Evolutionary conservation across 1,140 invertebrate species (phyloP).

Genomic region (Chrysomallon squamiferum): DNA sequence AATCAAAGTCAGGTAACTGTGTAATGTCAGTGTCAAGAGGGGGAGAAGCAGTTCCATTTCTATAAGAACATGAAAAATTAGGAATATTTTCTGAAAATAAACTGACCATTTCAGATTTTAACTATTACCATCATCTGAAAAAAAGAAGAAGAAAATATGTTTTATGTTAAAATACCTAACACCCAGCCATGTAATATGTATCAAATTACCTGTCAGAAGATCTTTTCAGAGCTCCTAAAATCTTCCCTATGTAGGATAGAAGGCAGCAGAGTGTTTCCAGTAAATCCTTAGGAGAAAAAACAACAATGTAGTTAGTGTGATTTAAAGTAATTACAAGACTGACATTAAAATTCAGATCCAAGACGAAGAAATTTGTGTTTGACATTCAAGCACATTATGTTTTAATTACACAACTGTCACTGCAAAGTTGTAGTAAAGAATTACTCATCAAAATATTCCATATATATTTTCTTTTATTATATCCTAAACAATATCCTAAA

Average conservation of each 20-base stretch:
- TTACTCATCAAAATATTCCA: too few species aligned
- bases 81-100: constrained; percentile 8
- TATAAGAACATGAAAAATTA: constrained; percentile 38
- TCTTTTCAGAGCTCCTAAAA: constrained; percentile 68
- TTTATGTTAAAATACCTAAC: too few species aligned
- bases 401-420: too few species aligned
- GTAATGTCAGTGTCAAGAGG: constrained; percentile 77
- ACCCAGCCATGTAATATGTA: too few species aligned
- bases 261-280: constrained; percentile 82
- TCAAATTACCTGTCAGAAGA: constrained; percentile 47
- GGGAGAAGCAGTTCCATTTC: constrained; percentile 72
- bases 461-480: too few species aligned
- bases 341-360: too few species aligned
- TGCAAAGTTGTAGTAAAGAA: too few species aligned
- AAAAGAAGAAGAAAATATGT: too few species aligned
- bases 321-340: not conserved
- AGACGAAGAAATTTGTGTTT: too few species aligned
- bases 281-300: constrained; percentile 63
- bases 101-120: constrained; percentile 15
- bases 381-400: too few species aligned
- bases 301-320: not conserved
- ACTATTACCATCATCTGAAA: too few species aligned
- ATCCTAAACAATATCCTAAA: too few species aligned
- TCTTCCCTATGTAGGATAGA: constrained; percentile 76
- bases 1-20: constrained; percentile 66